These are phyloP conservation scores for Siniperca knerii DNA, from an alignment of 2,113 vertebrate species.

Conservation along the genomic window DNA sequence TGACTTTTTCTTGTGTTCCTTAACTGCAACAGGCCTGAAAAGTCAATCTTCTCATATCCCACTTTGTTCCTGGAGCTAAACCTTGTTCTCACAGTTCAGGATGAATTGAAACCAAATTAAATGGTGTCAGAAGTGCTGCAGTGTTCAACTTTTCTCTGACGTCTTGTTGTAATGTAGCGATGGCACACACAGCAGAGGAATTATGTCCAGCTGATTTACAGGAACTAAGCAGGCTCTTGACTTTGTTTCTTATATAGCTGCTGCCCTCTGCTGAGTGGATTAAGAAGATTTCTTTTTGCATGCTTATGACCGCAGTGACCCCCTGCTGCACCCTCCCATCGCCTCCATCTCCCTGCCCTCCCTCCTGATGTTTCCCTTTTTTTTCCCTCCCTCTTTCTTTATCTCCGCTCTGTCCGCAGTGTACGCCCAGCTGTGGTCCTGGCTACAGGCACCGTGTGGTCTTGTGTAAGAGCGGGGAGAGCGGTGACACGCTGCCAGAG, in stretches of 20 bases:
- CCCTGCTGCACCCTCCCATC: slow-evolving; percentile 30
- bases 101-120: slow-evolving; percentile 45
- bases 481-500: slow-evolving; percentile 85
- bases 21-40: not conserved
- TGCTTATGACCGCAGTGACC: slow-evolving; percentile 60
- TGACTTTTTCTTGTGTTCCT: not conserved
- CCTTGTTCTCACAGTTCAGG: slow-evolving; percentile 33
- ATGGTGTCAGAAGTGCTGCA: slow-evolving; percentile 29
- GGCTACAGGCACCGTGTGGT: slow-evolving; percentile 94
- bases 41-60: not conserved
- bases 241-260: slow-evolving; percentile 38
- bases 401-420: slow-evolving; percentile 81
- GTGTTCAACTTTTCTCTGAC: slow-evolving; percentile 32
- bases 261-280: slow-evolving; percentile 66
- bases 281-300: slow-evolving; percentile 3
- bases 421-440: slow-evolving; percentile 94
- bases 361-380: slow-evolving; percentile 12
- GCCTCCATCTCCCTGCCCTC: slow-evolving; percentile 25
- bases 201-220: slow-evolving; percentile 60
- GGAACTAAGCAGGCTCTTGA: slow-evolving; percentile 13
- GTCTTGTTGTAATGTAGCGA: slow-evolving; percentile 22
- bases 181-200: slow-evolving; percentile 37
- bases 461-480: slow-evolving; percentile 94
- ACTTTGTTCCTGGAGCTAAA: slow-evolving; percentile 28
- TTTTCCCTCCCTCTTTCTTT: not conserved